Conservation (phyloP, 2,797 vertebrate species). For the Onychomys torridus region DNA sequence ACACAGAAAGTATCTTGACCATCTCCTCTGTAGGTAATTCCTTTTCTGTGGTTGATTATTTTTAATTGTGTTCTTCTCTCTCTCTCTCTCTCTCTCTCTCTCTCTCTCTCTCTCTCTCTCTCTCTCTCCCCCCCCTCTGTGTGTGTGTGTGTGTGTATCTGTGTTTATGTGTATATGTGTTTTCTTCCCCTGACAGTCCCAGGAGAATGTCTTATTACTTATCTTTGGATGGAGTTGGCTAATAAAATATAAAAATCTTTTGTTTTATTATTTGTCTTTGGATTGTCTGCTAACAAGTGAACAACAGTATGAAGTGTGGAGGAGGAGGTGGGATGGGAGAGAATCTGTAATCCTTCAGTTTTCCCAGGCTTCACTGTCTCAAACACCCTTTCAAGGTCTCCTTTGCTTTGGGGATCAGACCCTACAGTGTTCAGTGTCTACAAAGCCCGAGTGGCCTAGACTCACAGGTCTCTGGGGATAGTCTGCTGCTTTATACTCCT, state of each 20-base stretch:
- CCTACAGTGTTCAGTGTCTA: neutral
- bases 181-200: neutral
- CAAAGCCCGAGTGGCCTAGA: neutral
- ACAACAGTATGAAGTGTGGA: neutral
- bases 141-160: neutral
- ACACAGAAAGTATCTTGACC: constrained; percentile 29
- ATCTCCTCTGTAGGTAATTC: constrained; percentile 36
- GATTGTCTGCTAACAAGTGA: neutral
- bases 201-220: neutral
- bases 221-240: neutral
- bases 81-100: no score
- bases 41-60: neutral
- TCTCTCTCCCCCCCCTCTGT: neutral
- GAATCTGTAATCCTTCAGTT: neutral
- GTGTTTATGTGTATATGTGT: neutral
- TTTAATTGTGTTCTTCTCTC: neutral
- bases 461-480: neutral
- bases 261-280: neutral
- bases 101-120: no score
- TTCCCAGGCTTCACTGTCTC: neutral
- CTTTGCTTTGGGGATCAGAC: neutral
- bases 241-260: neutral
- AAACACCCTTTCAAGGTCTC: neutral
- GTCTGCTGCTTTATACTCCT: neutral
- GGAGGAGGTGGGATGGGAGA: constrained; percentile 3